These are phyloP conservation scores for Indri indri DNA, from an alignment of 2,113 vertebrate genomes.

Conservation along the genomic window DNA sequence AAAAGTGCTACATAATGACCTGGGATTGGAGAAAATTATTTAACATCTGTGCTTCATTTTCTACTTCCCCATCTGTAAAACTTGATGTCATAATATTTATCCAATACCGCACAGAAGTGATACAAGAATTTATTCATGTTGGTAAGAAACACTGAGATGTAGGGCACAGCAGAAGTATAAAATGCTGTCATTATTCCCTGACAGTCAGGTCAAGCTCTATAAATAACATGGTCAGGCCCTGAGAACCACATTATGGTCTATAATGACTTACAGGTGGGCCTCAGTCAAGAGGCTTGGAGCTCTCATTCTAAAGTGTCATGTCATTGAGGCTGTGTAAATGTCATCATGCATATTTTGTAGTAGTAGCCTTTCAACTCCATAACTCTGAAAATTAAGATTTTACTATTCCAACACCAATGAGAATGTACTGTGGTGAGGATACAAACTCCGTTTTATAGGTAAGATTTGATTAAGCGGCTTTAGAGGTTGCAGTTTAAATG, in stretches of 20 bases:
- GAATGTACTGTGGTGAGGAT: neutral
- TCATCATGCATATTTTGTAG: slow-evolving; percentile 62
- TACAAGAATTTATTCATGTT: slow-evolving; percentile 63
- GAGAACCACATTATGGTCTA: slow-evolving; percentile 40
- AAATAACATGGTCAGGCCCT: slow-evolving; percentile 69
- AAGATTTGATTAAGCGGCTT: slow-evolving; percentile 23
- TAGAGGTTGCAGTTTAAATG: slow-evolving; percentile 11
- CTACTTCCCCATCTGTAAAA: slow-evolving; percentile 69
- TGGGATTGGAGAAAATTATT: slow-evolving; percentile 68
- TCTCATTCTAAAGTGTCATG: slow-evolving; percentile 19
- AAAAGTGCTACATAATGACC: slow-evolving; percentile 56
- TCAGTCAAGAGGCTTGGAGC: neutral
- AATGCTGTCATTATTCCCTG: slow-evolving; percentile 68
- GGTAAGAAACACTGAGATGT: slow-evolving; percentile 53
- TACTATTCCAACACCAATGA: slow-evolving; percentile 10
- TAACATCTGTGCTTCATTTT: slow-evolving; percentile 77
- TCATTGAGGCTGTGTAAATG: slow-evolving; percentile 64
- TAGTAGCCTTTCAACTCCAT: slow-evolving; percentile 54
- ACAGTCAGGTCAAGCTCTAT: slow-evolving; percentile 72
- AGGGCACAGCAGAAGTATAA: slow-evolving; percentile 66
- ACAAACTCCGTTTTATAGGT: slow-evolving; percentile 3
- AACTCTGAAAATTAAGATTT: slow-evolving; percentile 47
- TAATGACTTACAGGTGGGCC: slow-evolving; percentile 73
- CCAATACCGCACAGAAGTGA: slow-evolving; percentile 61
- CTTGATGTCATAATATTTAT: slow-evolving; percentile 78